Evolutionary conservation across 2,797 vertebrate genomes (phyloP), one percentile per base, ranked within the genome.

Genomic region (Dendrocincla tyrannina): DNA sequence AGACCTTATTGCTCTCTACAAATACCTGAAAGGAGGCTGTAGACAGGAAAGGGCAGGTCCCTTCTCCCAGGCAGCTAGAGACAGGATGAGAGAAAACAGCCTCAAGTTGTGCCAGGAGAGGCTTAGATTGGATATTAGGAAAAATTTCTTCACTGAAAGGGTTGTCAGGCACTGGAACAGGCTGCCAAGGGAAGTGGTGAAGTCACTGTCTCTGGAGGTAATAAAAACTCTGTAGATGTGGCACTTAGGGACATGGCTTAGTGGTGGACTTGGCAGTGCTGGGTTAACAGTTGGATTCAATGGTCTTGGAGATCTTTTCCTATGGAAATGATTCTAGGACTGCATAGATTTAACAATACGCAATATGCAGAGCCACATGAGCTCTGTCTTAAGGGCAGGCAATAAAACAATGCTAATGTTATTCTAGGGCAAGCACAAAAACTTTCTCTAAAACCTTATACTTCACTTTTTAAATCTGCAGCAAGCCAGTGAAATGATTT

Each of bases 381-480:
- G 46, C 32, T 77, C 64, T 91, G 49, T 62, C 53, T 80, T 49
- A 85, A 55, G n/a, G 33, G 66, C 56, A 64, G n/a, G 32, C 55
- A 81, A 70, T 50, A 89, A 74, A 77, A 53, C 25, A 74, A 41
- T 33, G 9, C 33, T 50, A 67, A 17, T 41, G 52, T 63, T 86
- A 73, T 49, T 75, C 50, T 14, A 79, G 47, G 25, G 47, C 32
- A 91, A 79, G 59, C 27, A 82, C 5, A 7, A 55, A 87, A 87
- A 70, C 39, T 78, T 80, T 39, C 39, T 59, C 80, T 49, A 81
- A 91, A 89, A 49, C 49, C 44, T 37, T 52, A 22, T 11, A 53
- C n/a, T 69, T 95, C 50, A 42, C 41, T 77, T 77, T 56, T 67
- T 42, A 83, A 72, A 92, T 42, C 64, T 75, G 53, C 85, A 92